phyloP scores from a whole-genome alignment of 2,797 vertebrate genomes.

The Tangara arthus region DNA sequence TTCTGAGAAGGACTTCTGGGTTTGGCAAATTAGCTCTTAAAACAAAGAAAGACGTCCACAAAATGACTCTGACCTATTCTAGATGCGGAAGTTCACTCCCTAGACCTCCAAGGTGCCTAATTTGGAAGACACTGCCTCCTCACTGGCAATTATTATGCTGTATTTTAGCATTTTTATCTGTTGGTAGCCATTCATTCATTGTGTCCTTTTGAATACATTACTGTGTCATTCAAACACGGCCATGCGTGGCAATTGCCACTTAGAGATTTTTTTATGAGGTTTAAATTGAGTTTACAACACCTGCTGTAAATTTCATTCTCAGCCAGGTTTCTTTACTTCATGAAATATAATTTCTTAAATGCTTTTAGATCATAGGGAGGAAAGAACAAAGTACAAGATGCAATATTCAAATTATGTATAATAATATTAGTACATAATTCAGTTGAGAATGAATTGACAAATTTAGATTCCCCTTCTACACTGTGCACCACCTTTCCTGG shows the following conservation, averaged over 20 bases:
- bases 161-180: not conserved
- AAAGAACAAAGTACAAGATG: not conserved
- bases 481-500: not conserved
- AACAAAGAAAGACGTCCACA: not conserved
- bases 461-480: slow-evolving; percentile 3
- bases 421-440: slow-evolving; percentile 1
- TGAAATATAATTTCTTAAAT: slow-evolving; percentile 32
- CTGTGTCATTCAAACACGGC: not conserved
- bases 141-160: not conserved
- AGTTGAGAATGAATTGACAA: slow-evolving; percentile 9
- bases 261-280: not conserved
- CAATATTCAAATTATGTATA: slow-evolving; percentile 16
- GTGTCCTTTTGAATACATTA: not conserved
- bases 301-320: not conserved
- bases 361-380: not conserved
- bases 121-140: not conserved
- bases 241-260: not conserved
- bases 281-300: slow-evolving; percentile 1
- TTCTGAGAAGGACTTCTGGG: not conserved
- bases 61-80: not conserved
- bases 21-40: not conserved
- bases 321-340: not conserved
- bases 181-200: not conserved
- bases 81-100: not conserved
- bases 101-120: not conserved